Conservation (phyloP, 2,797 vertebrate species). For the Thaleichthys pacificus region DNA sequence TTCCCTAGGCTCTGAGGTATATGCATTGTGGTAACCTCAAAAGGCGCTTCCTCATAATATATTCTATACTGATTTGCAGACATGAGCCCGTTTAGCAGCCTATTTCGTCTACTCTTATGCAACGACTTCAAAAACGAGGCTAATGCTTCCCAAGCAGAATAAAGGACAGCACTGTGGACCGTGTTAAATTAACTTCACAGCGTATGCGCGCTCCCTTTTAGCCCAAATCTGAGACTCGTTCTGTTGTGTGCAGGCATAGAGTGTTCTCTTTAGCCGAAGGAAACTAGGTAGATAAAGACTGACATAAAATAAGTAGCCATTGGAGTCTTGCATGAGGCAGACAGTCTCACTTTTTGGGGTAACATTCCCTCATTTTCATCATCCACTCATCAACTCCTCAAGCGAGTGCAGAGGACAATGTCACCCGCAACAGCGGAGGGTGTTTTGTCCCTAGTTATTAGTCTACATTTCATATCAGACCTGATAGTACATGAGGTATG, state of each 20-base stretch:
- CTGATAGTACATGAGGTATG: not conserved
- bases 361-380: too few relatives aligned
- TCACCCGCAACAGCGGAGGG: too few relatives aligned
- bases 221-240: not conserved
- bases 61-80: too few relatives aligned
- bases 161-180: not conserved
- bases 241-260: too few relatives aligned
- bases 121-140: not conserved
- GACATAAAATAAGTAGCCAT: not conserved
- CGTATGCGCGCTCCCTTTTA: too few relatives aligned
- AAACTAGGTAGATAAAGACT: not conserved
- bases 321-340: not conserved
- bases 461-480: not conserved
- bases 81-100: too few relatives aligned
- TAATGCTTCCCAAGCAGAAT: not conserved
- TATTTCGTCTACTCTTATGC: too few relatives aligned
- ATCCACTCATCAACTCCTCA: too few relatives aligned
- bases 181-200: not conserved
- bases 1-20: not conserved
- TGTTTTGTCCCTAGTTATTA: too few relatives aligned
- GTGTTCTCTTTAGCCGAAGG: too few relatives aligned
- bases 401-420: too few relatives aligned
- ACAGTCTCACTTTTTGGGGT: too few relatives aligned
- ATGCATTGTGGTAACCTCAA: not conserved
- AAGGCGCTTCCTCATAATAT: not conserved